These are phyloP conservation scores for Caenorhabditis drosophilae DNA, from an alignment of 2,888 invertebrate species.

Conservation along the genomic window DNA sequence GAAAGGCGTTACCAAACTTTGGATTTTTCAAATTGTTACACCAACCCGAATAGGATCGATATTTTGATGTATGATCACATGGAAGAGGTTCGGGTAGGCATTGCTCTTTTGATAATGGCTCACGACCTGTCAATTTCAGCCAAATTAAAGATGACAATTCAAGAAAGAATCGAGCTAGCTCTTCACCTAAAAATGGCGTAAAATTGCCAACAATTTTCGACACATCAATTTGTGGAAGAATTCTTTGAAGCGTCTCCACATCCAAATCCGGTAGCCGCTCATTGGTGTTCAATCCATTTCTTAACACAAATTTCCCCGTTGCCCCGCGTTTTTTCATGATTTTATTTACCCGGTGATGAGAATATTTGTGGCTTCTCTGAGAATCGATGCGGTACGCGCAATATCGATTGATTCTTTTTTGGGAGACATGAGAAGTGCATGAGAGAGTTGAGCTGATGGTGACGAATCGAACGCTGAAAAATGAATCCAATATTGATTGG, in stretches of 20 bases:
- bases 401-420: constrained; percentile 66
- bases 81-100: constrained; percentile 67
- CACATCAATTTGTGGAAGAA: constrained; percentile 66
- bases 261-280: constrained; percentile 65
- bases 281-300: constrained; percentile 53
- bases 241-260: constrained; percentile 57
- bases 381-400: constrained; percentile 62
- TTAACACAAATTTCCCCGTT: constrained; percentile 29
- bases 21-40: constrained; percentile 78
- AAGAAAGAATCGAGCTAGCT: no score
- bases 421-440: constrained; percentile 65
- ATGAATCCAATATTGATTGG: neutral
- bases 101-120: constrained; percentile 53
- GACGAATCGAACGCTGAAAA: constrained; percentile 20
- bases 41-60: constrained; percentile 81
- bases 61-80: constrained; percentile 71
- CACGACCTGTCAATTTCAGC: no score
- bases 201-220: constrained; percentile 63
- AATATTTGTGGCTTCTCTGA: constrained; percentile 66
- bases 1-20: constrained; percentile 65
- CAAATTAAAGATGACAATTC: no score
- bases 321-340: neutral
- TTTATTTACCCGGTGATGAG: constrained; percentile 60
- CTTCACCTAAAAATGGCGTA: constrained; percentile 56
- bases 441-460: constrained; percentile 56